Evolutionary conservation across 2,797 vertebrate genomes (phyloP).

Genomic region (Myotis findleyi): DNA sequence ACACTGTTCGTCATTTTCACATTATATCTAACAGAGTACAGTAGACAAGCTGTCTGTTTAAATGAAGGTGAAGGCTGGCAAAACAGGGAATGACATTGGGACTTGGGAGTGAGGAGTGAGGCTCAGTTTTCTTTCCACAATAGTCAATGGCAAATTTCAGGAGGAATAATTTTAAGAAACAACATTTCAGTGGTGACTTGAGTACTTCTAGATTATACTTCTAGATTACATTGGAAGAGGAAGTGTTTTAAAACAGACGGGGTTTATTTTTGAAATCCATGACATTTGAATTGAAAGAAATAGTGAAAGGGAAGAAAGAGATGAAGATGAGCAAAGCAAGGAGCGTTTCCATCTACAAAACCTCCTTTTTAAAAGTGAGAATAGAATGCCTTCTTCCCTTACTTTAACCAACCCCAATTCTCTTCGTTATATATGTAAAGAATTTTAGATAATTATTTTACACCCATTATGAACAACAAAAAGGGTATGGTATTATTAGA

Average conservation of each 20-base stretch:
- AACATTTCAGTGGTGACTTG: neutral
- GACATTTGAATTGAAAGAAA: neutral
- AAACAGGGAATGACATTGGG: neutral
- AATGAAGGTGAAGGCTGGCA: neutral
- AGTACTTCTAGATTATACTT: neutral
- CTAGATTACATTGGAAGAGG: neutral
- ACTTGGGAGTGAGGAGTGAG: too few relatives aligned
- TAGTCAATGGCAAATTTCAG: neutral
- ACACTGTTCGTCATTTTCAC: neutral
- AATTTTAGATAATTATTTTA: constrained; percentile 27
- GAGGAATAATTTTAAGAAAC: neutral
- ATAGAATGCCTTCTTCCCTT: neutral
- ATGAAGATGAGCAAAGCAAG: neutral
- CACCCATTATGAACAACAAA: neutral
- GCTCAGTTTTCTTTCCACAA: neutral
- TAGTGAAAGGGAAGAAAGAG: neutral
- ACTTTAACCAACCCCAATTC: neutral
- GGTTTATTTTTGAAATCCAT: neutral
- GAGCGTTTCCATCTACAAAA: neutral
- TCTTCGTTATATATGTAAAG: neutral
- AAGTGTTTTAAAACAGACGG: constrained; percentile 26
- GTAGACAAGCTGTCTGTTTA: neutral
- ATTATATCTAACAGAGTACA: neutral
- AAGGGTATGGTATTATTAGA: neutral
- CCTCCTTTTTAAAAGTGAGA: neutral